phyloP scores from a whole-genome alignment of 2,888 invertebrate species.

The Epinotia demarniana region DNA sequence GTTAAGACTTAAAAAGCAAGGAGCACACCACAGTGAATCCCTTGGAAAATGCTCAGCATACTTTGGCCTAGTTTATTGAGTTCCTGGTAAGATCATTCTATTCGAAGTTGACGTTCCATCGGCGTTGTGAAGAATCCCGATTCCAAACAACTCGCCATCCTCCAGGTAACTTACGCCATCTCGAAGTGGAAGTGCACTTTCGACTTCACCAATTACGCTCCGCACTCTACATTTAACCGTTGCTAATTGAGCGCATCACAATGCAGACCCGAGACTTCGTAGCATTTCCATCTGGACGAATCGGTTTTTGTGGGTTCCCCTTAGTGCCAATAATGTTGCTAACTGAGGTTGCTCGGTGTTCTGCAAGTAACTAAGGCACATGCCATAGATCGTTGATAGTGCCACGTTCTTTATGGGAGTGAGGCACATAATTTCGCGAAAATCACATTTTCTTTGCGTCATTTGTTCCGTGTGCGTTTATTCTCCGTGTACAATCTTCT shows the following conservation, averaged over 20 bases:
- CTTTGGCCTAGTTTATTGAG: neutral
- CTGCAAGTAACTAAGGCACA: neutral
- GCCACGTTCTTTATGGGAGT: no score
- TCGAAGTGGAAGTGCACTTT: conserved; percentile 36
- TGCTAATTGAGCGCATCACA: conserved; percentile 76
- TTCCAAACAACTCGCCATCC: conserved; percentile 6
- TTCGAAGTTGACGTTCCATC: neutral
- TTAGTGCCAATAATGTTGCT: conserved; percentile 17
- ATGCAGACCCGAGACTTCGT: conserved; percentile 67
- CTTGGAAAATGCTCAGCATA: no score
- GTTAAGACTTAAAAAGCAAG: no score
- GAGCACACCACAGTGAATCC: no score
- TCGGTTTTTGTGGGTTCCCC: conserved; percentile 46
- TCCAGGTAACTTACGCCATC: conserved; percentile 28
- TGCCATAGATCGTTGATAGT: neutral
- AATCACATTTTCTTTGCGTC: no score
- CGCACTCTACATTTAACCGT: conserved; percentile 54
- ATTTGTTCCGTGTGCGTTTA: no score
- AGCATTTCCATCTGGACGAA: conserved; percentile 67
- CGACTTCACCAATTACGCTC: conserved; percentile 55
- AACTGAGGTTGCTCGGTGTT: neutral
- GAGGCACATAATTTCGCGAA: no score
- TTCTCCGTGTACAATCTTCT: no score
- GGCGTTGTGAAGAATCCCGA: neutral
- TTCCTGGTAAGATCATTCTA: neutral